Base-by-base conservation (phyloP, 92 coral and sea anemone genomes). In the Palythoa grandis region DNA sequence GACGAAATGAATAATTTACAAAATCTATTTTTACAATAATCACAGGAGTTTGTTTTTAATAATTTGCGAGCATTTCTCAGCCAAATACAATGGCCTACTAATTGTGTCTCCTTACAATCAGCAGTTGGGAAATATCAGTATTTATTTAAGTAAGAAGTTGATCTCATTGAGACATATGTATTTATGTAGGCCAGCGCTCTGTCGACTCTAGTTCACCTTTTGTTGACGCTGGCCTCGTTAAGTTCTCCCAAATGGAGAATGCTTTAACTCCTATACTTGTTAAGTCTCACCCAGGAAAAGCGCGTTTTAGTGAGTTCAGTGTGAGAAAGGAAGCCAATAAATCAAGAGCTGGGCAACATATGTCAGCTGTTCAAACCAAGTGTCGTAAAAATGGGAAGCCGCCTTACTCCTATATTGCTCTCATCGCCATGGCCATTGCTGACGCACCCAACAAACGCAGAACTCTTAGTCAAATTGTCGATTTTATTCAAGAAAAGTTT, bases 341-440 rank as follows among this genome's bases (percentile, higher is more conserved):
- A 17, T 58, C 57, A 48, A 24, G 29, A 22, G 24, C 17, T 60
- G 22, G 66, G 11, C 71, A 47, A 40, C 47, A 78, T 60, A 39
- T 61, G 50, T 3, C 50, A 2, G 43, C 20, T 58, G 71, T 70
- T 61, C 56, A 38, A 58, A 15, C 65, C 37, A 78, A 78, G 48
- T 60, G 69, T 23, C 83, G 89, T 20, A 94, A 92, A 50, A 89
- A 77, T 39, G 94, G 96, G 0, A 96, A 94, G 52, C 98, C 99
- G 14, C 99, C 98, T 11, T 96, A 91, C 43, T 94, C 98, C 1
- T 96, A 96, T 54, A 89, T 96, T 16, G 96, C 99, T 13, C 83
- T 96, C 60, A 96, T 96, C 65, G 91, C 95, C 0, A 93, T 96
- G 96, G 98, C 98, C 17, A 95, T 96, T 20, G 40, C 86, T 39